Conservation (phyloP, 2,113 vertebrate genomes). For the Chrysochloris asiatica region DNA sequence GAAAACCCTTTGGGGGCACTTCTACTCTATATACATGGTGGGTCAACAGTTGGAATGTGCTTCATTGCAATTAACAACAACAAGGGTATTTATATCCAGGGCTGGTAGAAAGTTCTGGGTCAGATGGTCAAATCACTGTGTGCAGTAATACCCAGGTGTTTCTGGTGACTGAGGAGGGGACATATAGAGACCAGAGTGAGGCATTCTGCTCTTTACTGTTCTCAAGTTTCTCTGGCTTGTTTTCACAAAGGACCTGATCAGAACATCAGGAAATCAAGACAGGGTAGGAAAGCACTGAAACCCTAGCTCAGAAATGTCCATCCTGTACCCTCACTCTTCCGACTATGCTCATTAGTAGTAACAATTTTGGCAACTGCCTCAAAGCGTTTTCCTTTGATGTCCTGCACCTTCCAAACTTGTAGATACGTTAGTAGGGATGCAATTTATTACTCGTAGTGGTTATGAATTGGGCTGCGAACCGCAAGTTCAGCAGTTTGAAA, state of each 20-base stretch:
- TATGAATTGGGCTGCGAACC: too few species aligned
- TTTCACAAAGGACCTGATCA: not conserved
- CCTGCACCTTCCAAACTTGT: not conserved
- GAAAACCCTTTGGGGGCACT: not conserved
- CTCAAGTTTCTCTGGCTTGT: not conserved
- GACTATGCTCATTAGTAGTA: not conserved
- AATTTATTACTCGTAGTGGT: too few species aligned
- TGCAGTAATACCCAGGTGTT: not conserved
- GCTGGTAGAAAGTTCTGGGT: not conserved
- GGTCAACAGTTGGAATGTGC: not conserved
- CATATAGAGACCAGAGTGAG: not conserved
- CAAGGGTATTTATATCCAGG: too few species aligned
- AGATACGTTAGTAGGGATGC: too few species aligned
- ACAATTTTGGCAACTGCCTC: not conserved
- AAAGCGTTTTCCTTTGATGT: not conserved
- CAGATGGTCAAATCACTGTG: not conserved
- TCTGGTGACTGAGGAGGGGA: not conserved
- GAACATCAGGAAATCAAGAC: fast-evolving
- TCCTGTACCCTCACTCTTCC: fast-evolving
- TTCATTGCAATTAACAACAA: not conserved
- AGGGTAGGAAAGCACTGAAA: fast-evolving
- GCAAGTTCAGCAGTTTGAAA: too few species aligned
- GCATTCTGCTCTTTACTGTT: not conserved
- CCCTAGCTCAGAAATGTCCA: not conserved
- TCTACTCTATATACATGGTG: not conserved